phyloP scores from a whole-genome alignment of 2,888 invertebrate genomes.

The Drosophila recens region DNA sequence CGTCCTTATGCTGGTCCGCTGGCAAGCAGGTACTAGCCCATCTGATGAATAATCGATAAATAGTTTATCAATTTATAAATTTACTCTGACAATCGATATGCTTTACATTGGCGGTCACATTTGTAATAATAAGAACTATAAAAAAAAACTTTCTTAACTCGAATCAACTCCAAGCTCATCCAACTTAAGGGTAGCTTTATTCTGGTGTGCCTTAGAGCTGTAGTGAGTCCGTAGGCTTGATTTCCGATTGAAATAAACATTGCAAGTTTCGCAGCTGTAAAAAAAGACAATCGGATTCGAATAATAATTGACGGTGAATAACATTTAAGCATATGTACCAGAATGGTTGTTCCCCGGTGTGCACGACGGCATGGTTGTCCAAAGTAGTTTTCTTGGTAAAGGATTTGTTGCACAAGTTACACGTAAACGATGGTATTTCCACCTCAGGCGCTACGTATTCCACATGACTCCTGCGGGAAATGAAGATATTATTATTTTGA shows the following conservation, averaged over 20 bases:
- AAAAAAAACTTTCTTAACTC: not conserved
- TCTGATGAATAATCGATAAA: too few relatives aligned
- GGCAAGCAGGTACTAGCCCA: too few relatives aligned
- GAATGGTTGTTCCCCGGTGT: constrained; percentile 59
- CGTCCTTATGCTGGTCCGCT: too few relatives aligned
- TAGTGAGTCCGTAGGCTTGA: constrained; percentile 45
- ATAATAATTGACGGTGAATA: not conserved
- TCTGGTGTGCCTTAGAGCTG: constrained; percentile 45
- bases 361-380: constrained; percentile 49
- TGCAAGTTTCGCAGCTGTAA: constrained; percentile 53
- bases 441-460: constrained; percentile 7
- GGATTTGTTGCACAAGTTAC: constrained; percentile 41
- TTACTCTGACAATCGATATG: not conserved
- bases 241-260: constrained; percentile 54
- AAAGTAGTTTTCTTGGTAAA: constrained; percentile 36
- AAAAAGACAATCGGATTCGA: not conserved
- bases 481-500: not conserved
- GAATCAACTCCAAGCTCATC: constrained; percentile 3
- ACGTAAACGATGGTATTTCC: constrained; percentile 5
- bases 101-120: not conserved
- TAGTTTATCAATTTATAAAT: not conserved
- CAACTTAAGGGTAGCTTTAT: constrained; percentile 3
- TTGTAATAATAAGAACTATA: not conserved
- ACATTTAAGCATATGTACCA: constrained; percentile 26
- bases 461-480: constrained; percentile 31